These are phyloP conservation scores for Drosophila tsacasi DNA, from an alignment of 1,140 invertebrate genomes.

Conservation along the genomic window DNA sequence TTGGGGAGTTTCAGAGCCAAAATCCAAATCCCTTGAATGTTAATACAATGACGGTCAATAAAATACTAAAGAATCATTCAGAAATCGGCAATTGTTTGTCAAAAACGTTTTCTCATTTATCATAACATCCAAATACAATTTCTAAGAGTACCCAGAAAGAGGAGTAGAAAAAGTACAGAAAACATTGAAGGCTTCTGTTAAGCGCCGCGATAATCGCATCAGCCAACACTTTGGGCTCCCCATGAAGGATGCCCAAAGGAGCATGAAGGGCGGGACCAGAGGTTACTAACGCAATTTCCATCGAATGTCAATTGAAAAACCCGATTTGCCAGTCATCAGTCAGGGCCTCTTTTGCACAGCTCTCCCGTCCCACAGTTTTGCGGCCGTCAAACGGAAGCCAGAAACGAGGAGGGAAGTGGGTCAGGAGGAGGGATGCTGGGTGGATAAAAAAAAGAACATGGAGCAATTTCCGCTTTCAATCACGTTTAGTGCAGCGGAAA, in stretches of 20 bases:
- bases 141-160: slow-evolving; percentile 6
- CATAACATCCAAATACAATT: neutral
- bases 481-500: slow-evolving; percentile 72
- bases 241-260: neutral
- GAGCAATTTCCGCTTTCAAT: slow-evolving; percentile 79
- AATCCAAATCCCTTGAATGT: no score
- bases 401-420: slow-evolving; percentile 28
- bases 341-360: slow-evolving; percentile 31
- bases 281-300: slow-evolving; percentile 71
- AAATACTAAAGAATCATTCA: neutral
- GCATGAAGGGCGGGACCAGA: neutral
- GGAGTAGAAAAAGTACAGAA: neutral
- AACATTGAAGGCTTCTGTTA: slow-evolving; percentile 11
- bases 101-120: slow-evolving; percentile 1
- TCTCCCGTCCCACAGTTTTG: slow-evolving; percentile 41
- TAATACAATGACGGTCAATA: no score
- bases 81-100: neutral
- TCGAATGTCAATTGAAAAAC: slow-evolving; percentile 79
- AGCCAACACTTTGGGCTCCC: slow-evolving; percentile 42
- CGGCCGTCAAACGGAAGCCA: slow-evolving; percentile 69
- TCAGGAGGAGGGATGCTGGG: slow-evolving; percentile 9
- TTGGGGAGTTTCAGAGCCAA: no score
- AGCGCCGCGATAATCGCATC: slow-evolving; percentile 64
- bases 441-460: slow-evolving; percentile 38
- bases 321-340: slow-evolving; percentile 69